phyloP scores from a whole-genome alignment of 2,888 invertebrate genomes.

The Brassicogethes aeneus region DNA sequence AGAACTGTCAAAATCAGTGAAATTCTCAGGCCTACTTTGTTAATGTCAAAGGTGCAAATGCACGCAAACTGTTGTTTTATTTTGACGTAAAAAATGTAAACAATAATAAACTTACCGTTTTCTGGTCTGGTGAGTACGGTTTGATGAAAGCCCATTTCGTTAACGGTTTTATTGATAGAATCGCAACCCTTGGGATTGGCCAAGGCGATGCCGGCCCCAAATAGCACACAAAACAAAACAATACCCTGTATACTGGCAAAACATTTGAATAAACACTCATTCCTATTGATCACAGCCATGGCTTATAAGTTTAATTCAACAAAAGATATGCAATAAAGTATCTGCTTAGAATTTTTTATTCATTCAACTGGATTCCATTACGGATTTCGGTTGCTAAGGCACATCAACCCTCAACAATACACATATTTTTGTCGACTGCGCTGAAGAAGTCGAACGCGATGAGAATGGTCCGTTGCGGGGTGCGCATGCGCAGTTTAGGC shows the following conservation, averaged over 20 bases:
- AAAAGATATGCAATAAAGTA: not conserved
- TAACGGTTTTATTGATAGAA: slow-evolving; percentile 45
- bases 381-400: slow-evolving; percentile 25
- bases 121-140: slow-evolving; percentile 44
- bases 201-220: slow-evolving; percentile 15
- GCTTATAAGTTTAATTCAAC: slow-evolving; percentile 10
- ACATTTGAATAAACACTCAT: slow-evolving; percentile 20
- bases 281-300: slow-evolving; percentile 30
- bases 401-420: slow-evolving; percentile 21
- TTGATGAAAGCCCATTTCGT: slow-evolving; percentile 45
- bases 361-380: slow-evolving; percentile 22
- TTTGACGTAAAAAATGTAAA: slow-evolving; percentile 1
- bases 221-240: slow-evolving; percentile 24
- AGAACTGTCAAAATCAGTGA: no score
- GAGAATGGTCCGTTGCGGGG: slow-evolving; percentile 8
- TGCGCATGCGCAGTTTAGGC: slow-evolving; percentile 12
- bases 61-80: not conserved
- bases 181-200: slow-evolving; percentile 40
- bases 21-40: no score
- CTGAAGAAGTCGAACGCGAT: slow-evolving; percentile 14
- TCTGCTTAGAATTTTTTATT: not conserved
- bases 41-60: no score
- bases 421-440: slow-evolving; percentile 16
- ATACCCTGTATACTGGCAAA: slow-evolving; percentile 29
- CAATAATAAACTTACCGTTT: slow-evolving; percentile 37